Percentiles rank a stretch among this genome's conserved stretches.
phyloP scores from a whole-genome alignment of 2,113 vertebrate genomes.

The Rostratula benghalensis region DNA sequence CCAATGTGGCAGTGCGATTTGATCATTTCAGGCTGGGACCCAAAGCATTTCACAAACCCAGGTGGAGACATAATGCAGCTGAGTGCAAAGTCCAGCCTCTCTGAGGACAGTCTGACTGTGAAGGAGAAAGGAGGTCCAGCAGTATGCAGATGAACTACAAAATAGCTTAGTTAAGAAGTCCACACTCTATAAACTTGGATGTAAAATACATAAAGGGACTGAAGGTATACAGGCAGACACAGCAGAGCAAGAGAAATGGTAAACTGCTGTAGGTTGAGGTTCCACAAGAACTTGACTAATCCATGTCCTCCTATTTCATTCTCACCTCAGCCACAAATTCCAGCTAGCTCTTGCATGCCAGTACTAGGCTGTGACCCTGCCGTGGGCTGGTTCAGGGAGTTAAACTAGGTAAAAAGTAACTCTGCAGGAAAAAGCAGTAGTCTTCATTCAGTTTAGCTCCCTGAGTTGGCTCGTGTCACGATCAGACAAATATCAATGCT shows the following conservation, averaged over 20 bases:
- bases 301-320: background rate
- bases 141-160: background rate
- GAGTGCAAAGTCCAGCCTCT: background rate
- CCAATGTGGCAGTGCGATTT: rapidly evolving
- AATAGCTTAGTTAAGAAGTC: background rate
- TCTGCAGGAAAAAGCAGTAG: background rate
- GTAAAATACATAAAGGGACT: background rate
- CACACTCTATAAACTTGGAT: background rate
- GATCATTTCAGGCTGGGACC: background rate
- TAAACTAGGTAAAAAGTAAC: slow-evolving; percentile 17
- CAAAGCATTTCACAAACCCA: background rate
- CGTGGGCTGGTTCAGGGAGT: background rate
- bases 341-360: background rate
- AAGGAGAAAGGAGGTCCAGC: background rate
- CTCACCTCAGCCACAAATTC: background rate
- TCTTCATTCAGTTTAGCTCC: background rate
- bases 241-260: background rate
- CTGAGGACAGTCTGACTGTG: background rate
- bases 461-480: background rate
- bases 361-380: background rate
- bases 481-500: background rate
- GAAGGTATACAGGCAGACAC: background rate
- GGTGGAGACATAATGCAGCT: background rate
- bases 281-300: background rate
- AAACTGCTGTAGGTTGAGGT: background rate